Evolutionary conservation across 2,888 invertebrate genomes (phyloP).

Genomic region (Tortrix viridana): DNA sequence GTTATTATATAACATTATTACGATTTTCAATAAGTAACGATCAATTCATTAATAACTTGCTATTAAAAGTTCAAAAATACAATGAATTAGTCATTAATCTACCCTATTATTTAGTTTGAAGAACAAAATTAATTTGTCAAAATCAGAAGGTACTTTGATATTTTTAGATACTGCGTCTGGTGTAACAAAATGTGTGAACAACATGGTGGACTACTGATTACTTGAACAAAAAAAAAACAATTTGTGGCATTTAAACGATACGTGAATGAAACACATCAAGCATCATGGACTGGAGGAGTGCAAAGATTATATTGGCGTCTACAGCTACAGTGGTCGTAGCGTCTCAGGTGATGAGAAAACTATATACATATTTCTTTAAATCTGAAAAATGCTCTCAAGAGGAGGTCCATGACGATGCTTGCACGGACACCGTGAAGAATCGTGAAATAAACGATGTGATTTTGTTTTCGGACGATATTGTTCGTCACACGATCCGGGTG

Average conservation of each 20-base stretch:
- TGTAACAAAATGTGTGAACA: slow-evolving; percentile 62
- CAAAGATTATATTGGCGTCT: slow-evolving; percentile 70
- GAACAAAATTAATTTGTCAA: background rate
- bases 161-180: slow-evolving; percentile 8
- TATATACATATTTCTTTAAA: slow-evolving; percentile 66
- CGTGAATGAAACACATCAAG: slow-evolving; percentile 45
- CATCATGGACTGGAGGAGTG: slow-evolving; percentile 77
- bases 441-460: slow-evolving; percentile 80
- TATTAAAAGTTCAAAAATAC: too few relatives aligned
- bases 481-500: slow-evolving; percentile 67
- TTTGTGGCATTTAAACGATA: slow-evolving; percentile 46
- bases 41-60: too few relatives aligned
- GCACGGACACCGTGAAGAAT: slow-evolving; percentile 65
- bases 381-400: slow-evolving; percentile 49
- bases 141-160: slow-evolving; percentile 53
- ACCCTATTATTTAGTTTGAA: background rate
- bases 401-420: slow-evolving; percentile 57
- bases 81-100: too few relatives aligned
- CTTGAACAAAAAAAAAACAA: slow-evolving; percentile 41
- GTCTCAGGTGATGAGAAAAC: slow-evolving; percentile 70
- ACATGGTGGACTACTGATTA: slow-evolving; percentile 67
- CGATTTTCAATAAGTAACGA: too few relatives aligned
- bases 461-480: slow-evolving; percentile 74
- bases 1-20: too few relatives aligned
- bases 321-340: slow-evolving; percentile 73